These are phyloP conservation scores for Athrips mouffetella DNA, from an alignment of 2,888 invertebrate species.

Conservation along the genomic window DNA sequence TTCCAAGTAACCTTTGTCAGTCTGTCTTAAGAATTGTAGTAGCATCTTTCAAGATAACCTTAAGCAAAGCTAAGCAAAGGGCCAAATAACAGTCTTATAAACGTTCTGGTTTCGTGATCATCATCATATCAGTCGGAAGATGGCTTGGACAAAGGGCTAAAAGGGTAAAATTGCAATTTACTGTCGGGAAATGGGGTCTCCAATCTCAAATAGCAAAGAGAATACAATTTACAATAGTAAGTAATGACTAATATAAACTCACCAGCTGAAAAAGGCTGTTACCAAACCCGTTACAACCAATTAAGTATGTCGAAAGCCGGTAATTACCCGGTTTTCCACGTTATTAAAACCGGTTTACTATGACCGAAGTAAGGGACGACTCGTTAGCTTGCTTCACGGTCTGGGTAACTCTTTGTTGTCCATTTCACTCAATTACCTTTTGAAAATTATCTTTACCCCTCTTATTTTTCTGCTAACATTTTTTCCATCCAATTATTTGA, in stretches of 20 bases:
- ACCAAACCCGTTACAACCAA: background rate
- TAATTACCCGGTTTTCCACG: slow-evolving; percentile 2
- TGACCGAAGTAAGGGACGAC: background rate
- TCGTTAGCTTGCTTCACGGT: slow-evolving; percentile 13
- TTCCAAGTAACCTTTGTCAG: too few species aligned
- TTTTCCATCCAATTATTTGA: slow-evolving; percentile 3
- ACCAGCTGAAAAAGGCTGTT: background rate
- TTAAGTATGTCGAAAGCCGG: background rate
- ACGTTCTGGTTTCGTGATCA: too few species aligned
- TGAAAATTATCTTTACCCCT: slow-evolving; percentile 7
- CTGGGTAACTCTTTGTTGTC: slow-evolving; percentile 8
- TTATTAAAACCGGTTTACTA: background rate
- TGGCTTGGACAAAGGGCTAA: too few species aligned
- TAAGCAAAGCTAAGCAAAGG: too few species aligned
- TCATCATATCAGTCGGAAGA: too few species aligned
- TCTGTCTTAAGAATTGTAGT: too few species aligned
- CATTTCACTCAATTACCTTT: slow-evolving; percentile 8
- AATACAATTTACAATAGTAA: too few species aligned
- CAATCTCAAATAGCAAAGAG: too few species aligned
- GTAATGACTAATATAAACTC: background rate
- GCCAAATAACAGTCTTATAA: too few species aligned
- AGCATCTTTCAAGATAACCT: too few species aligned
- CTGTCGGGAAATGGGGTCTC: too few species aligned
- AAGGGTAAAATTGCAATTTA: too few species aligned
- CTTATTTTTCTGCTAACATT: background rate